A percentile compares a stretch with the other conserved stretches of the same genome.
These are phyloP conservation scores for Lemur catta DNA, from an alignment of 2,797 vertebrate species.

Conservation along the genomic window DNA sequence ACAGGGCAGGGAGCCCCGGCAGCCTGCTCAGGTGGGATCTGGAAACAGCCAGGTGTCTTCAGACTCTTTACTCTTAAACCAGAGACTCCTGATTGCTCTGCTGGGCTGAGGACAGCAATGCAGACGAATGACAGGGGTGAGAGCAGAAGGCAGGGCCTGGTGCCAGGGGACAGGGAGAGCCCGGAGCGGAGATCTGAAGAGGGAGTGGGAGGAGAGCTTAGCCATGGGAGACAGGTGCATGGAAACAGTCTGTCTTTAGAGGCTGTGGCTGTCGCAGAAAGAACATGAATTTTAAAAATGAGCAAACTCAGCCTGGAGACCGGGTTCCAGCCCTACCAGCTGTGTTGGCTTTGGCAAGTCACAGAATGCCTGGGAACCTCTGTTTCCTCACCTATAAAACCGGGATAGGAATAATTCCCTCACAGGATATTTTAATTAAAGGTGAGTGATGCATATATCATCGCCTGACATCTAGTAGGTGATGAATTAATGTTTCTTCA, in stretches of 20 bases:
- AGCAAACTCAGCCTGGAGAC: neutral
- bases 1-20: neutral
- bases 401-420: neutral
- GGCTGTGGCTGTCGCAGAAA: neutral
- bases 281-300: neutral
- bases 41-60: neutral
- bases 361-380: neutral
- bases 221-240: neutral
- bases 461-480: neutral
- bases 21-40: neutral
- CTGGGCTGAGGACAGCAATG: slow-evolving; percentile 58
- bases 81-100: neutral
- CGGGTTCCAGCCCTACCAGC: neutral
- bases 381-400: neutral
- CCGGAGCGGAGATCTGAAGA: neutral
- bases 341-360: neutral
- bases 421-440: neutral
- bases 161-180: slow-evolving; percentile 8
- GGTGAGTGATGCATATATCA: neutral
- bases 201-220: slow-evolving; percentile 56
- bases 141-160: slow-evolving; percentile 37
- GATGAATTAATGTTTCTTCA: neutral
- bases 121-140: neutral
- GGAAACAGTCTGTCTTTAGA: neutral
- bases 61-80: neutral